A percentile compares a stretch with the other conserved stretches of the same genome.
phyloP scores from a whole-genome alignment of 2,888 invertebrate genomes.

The Drosophila siamana region DNA sequence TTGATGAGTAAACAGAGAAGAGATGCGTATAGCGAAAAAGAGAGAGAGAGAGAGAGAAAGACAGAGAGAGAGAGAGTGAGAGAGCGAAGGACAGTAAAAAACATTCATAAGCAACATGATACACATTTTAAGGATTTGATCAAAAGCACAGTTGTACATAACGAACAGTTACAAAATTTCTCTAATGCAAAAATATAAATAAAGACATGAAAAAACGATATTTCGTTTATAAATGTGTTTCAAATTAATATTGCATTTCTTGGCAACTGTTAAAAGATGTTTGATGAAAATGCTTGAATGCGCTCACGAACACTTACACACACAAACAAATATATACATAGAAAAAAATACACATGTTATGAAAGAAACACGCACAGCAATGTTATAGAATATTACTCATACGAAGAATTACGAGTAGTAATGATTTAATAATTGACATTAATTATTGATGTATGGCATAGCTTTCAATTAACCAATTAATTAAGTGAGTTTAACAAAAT shows the following conservation, averaged over 20 bases:
- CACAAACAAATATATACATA: conserved; percentile 19
- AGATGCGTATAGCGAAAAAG: conserved; percentile 1
- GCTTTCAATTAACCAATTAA: conserved; percentile 74
- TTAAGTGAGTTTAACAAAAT: conserved; percentile 71
- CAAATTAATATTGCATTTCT: neutral
- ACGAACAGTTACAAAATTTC: neutral
- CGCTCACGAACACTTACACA: conserved; percentile 13
- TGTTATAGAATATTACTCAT: conserved; percentile 57
- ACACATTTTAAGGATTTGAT: neutral
- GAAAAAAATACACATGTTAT: conserved; percentile 22
- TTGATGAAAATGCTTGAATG: neutral
- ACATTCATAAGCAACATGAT: neutral
- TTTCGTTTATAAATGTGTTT: neutral
- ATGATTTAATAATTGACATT: conserved; percentile 41
- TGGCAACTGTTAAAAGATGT: neutral
- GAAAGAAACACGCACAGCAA: conserved; percentile 54
- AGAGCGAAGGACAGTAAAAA: neutral
- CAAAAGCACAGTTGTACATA: neutral
- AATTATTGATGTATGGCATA: conserved; percentile 64
- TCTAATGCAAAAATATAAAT: neutral
- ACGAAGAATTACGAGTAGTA: conserved; percentile 32
- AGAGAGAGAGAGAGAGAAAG: neutral
- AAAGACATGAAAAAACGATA: neutral
- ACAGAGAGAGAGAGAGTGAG: neutral
- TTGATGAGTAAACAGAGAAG: neutral